Base-by-base conservation (phyloP, 1,140 invertebrate genomes). In the Leptinotarsa lineolata region DNA sequence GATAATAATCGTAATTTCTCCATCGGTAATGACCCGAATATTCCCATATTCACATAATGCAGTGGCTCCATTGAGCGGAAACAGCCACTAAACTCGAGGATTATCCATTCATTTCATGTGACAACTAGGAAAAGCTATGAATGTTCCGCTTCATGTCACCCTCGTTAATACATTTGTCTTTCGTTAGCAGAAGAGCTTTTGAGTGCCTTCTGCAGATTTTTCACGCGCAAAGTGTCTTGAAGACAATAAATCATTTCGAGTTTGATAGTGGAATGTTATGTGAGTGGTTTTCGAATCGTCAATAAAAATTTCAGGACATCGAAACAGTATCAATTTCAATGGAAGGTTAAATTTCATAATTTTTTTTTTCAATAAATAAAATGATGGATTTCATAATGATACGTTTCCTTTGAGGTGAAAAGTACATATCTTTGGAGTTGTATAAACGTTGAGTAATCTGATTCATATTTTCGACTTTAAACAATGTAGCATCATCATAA, bases 1-100 rank as follows among this genome's bases (percentile, higher is more conserved):
- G 48, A 54, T 54, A 54, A 54, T 54, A 54, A 54, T 54, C 48
- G 48, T 54, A 54, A 54, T 54, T 54, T 54, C 48, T 54, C 48
- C 48, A 54, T 54, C 13, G 5, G 48, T 54, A 54, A 54, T 18
- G 48, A 8, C 48, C 48, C n/a, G 48, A 15, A 54, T 54, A 16
- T 18, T 16, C 48, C 15, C 48, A 54, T 54, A 16, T 18, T 16
- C 48, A 54, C 48, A 54, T 54, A 16, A 54, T 54, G 48, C 48
- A 54, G 48, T n/a, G n/a, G 48, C 15, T 54, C 15, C n/a, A 54
- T 54, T 18, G 48, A 54, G 48, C 48, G 48, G 48, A 54, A 54
- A 54, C n/a, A 54, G 48, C 15, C 48, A 54, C 48, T 54, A 54
- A 54, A 54, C 48, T 8, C 15, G 48, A 54, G 48, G 48, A 54